Evolutionary conservation across 2,888 invertebrate species (phyloP), one percentile per base, ranked within the genome.

Genomic region (Kryphioiulus occultus): DNA sequence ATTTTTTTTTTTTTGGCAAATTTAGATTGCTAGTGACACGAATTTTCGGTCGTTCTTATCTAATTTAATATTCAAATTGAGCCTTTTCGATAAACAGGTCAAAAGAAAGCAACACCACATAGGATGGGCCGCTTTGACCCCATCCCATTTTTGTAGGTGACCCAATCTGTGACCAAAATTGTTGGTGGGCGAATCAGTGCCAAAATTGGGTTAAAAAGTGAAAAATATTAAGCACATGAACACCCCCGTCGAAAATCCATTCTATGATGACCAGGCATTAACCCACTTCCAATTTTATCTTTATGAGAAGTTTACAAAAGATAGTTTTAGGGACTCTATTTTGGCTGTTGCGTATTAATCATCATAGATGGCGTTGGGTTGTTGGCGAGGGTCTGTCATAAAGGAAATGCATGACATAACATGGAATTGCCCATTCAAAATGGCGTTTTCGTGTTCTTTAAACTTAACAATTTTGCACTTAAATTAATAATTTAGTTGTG

Each of bases 101-200:
- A 68, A 22, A 22, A 68, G 68, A 68, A 68, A 68, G 26, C 68
- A 68, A 12, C 68, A 26, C 68, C 22, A 68, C 68, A 26, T 26
- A 68, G 68, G 68, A 68, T 68, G 68, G 68, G 68, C 68, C 26
- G 68, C 68, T 22, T 68, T 68, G 26, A 68, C 68, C 68, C 22
- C 26, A 26, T 26, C 68, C 68, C 4, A 26, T 68, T 68, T 26
- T 68, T 68, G 22, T 68, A 68, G 68, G 68, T 68, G 68, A 68
- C 68, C 68, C 68, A 68, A 68, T 68, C 68, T 68, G 68, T n/a
- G 68, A 26, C 68, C 68, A 68, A 9, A 22, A 68, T 68, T 26
- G 19, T 2, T 5, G 9, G 22, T 68, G 68, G 68, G 68, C 68
- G 68, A 68, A 68, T 68, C 68, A 26, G 10, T 0, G 4, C 0